A percentile compares a stretch with the other conserved stretches of the same genome.
Evolutionary conservation across 2,797 vertebrate species (phyloP).

Genomic region (Falco columbarius): DNA sequence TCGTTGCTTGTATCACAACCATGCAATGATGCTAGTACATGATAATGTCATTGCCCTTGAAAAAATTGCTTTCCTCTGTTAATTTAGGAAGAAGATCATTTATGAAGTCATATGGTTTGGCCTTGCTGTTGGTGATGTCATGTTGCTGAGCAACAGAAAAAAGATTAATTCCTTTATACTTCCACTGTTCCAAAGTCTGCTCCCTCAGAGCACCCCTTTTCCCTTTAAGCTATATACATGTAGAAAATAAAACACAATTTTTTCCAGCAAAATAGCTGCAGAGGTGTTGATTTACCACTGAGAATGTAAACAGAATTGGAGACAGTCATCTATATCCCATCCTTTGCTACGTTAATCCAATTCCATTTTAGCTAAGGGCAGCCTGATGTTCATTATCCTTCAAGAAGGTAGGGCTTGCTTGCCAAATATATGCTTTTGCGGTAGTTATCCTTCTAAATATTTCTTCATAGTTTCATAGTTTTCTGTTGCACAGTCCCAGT

Average conservation of each 20-base stretch:
- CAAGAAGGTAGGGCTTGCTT: neutral
- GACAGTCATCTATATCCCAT: neutral
- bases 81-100: neutral
- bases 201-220: neutral
- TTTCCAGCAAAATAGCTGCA: neutral
- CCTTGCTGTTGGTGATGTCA: neutral
- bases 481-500: neutral
- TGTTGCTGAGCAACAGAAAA: neutral
- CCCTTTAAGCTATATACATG: neutral
- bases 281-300: neutral
- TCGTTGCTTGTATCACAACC: neutral
- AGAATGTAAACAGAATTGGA: neutral
- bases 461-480: neutral
- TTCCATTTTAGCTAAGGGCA: conserved; percentile 16
- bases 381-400: neutral
- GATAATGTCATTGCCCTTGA: neutral
- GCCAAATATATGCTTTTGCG: neutral
- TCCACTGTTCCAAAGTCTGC: neutral
- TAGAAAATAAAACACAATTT: neutral
- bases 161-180: neutral
- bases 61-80: neutral
- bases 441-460: neutral
- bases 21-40: neutral
- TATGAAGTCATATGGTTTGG: neutral
- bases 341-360: neutral